phyloP scores from a whole-genome alignment of 2,888 invertebrate species.

The Himalopsyche kuldschensis region DNA sequence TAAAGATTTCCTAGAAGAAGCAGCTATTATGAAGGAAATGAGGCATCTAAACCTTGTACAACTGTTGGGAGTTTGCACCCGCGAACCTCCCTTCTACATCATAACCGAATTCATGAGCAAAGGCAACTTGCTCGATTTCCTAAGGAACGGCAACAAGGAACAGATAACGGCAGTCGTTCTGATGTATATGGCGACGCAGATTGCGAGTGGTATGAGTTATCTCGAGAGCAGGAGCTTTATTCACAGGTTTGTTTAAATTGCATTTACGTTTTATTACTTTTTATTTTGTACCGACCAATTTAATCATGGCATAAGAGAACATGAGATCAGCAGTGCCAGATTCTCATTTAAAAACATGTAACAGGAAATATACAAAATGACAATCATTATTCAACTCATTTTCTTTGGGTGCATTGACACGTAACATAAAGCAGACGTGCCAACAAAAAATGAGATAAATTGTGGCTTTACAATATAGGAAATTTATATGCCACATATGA shows the following conservation, averaged over 20 bases:
- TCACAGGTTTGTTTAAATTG: slow-evolving; percentile 64
- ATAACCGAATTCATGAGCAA: slow-evolving; percentile 99
- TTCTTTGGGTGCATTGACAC: too few species aligned
- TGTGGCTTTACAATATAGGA: too few species aligned
- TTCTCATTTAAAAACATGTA: too few species aligned
- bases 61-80: slow-evolving; percentile 95
- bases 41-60: slow-evolving; percentile 98
- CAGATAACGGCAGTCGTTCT: slow-evolving; percentile 93
- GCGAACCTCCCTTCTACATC: slow-evolving; percentile 99
- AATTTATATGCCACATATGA: too few species aligned
- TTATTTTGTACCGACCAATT: not conserved
- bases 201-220: slow-evolving; percentile 98
- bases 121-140: slow-evolving; percentile 95
- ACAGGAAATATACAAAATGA: too few species aligned
- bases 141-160: slow-evolving; percentile 82
- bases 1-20: slow-evolving; percentile 98
- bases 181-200: slow-evolving; percentile 99
- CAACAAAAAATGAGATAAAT: too few species aligned
- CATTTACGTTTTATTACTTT: not conserved
- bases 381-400: too few species aligned
- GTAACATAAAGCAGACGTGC: too few species aligned
- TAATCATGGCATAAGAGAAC: too few species aligned
- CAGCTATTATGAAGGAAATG: slow-evolving; percentile 99
- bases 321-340: too few species aligned
- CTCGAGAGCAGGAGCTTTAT: slow-evolving; percentile 95